Evolutionary conservation across 2,113 vertebrate genomes (phyloP).

Genomic region (Burhinus bistriatus): DNA sequence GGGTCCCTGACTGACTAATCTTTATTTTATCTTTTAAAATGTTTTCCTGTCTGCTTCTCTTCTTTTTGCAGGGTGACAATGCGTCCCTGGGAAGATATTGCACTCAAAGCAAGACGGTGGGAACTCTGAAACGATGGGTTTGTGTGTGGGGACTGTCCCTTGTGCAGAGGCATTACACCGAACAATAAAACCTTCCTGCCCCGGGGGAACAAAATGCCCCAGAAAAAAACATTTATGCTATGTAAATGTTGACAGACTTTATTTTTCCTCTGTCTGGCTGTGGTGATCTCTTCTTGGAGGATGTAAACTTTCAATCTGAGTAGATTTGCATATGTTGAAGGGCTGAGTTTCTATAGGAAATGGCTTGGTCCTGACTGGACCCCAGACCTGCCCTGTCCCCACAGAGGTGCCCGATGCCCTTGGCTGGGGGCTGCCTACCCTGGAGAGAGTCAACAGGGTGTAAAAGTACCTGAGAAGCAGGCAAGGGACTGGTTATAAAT

Average conservation of each 20-base stretch:
- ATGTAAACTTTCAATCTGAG: neutral
- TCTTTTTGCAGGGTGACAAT: neutral
- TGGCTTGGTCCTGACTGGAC: neutral
- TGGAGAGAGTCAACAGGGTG: neutral
- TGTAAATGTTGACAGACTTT: neutral
- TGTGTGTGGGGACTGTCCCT: neutral
- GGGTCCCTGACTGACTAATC: neutral
- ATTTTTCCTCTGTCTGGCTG: neutral
- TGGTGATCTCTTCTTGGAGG: neutral
- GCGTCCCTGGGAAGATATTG: neutral
- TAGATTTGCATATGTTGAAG: neutral
- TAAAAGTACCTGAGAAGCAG: neutral
- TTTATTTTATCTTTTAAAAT: neutral
- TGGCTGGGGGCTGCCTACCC: neutral
- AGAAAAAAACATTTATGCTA: neutral
- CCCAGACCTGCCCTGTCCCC: no score
- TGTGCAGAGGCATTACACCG: neutral
- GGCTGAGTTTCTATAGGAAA: neutral
- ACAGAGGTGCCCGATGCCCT: neutral
- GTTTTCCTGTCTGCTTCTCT: neutral
- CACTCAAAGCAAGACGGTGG: neutral
- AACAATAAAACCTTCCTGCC: neutral
- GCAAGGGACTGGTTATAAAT: neutral
- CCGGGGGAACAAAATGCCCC: neutral
- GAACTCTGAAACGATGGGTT: accelerated